Evolutionary conservation across 1,140 invertebrate genomes (phyloP).

Genomic region (Leptopilina clavipes): DNA sequence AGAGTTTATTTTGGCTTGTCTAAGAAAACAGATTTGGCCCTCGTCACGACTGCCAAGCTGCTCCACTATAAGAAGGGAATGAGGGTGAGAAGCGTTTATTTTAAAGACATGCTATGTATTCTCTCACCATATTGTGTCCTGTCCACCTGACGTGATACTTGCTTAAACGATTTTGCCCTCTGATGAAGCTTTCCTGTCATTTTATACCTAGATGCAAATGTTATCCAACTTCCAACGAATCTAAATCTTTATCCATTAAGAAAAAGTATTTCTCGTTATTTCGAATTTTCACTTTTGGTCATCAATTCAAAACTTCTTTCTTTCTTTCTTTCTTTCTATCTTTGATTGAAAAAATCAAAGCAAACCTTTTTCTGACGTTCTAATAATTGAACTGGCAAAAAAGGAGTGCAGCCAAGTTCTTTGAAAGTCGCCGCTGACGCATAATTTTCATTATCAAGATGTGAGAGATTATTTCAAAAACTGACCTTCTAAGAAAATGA

Average conservation of each 20-base stretch:
- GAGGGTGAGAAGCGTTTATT: conserved; percentile 34
- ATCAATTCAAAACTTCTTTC: too few relatives aligned
- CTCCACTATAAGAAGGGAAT: not conserved
- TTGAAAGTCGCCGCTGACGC: conserved; percentile 46
- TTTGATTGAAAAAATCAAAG: conserved; percentile 2
- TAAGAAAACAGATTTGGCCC: conserved; percentile 40
- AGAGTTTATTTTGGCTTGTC: conserved; percentile 39
- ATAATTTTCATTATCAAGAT: conserved; percentile 60
- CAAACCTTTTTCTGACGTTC: not conserved
- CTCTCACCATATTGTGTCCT: conserved; percentile 28
- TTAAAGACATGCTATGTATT: conserved; percentile 16
- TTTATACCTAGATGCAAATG: too few relatives aligned
- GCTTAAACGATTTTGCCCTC: conserved; percentile 27
- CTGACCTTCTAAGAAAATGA: conserved; percentile 61
- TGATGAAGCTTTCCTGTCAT: not conserved
- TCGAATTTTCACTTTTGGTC: not conserved
- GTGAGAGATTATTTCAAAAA: conserved; percentile 51
- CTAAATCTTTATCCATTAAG: too few relatives aligned
- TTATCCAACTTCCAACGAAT: too few relatives aligned
- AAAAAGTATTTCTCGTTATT: not conserved
- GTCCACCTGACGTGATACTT: not conserved
- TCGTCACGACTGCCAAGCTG: conserved; percentile 38
- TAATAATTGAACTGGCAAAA: not conserved
- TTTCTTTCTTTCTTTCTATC: too few relatives aligned
- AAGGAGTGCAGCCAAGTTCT: conserved; percentile 6